A percentile compares a stretch with the other conserved stretches of the same genome.
Evolutionary conservation across 92 coral and sea anemone species (phyloP).

Genomic region (Epizoanthus fatuus): DNA sequence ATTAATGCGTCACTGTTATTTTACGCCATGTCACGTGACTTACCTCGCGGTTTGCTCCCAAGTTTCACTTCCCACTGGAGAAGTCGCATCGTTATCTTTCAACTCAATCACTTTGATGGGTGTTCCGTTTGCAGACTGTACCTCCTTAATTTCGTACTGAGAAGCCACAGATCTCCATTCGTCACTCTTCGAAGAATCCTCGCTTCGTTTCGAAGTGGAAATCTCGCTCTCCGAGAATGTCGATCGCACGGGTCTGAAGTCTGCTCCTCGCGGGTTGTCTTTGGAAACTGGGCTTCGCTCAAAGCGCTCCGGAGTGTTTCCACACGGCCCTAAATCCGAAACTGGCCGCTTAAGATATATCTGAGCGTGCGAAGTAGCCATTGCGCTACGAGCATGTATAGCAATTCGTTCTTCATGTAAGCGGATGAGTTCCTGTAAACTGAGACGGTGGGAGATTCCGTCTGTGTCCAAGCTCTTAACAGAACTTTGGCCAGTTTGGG

Average conservation of each 20-base stretch:
- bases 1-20: too few species aligned
- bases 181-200: constrained; percentile 46
- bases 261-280: constrained; percentile 14
- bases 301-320: not conserved
- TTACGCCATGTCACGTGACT: not conserved
- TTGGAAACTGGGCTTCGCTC: constrained; percentile 1
- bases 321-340: constrained; percentile 48
- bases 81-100: constrained; percentile 58
- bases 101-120: constrained; percentile 89
- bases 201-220: constrained; percentile 39
- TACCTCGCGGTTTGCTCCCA: constrained; percentile 56
- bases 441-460: constrained; percentile 75
- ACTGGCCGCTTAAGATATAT: constrained; percentile 78
- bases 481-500: constrained; percentile 44
- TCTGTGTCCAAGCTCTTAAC: constrained; percentile 32
- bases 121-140: constrained; percentile 59
- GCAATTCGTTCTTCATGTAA: constrained; percentile 96
- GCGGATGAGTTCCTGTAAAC: constrained; percentile 92
- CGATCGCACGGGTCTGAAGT: not conserved
- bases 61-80: constrained; percentile 34
- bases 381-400: constrained; percentile 91
- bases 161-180: constrained; percentile 28
- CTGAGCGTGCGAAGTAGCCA: constrained; percentile 77
- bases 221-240: not conserved
- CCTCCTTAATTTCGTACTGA: constrained; percentile 74